phyloP scores from a whole-genome alignment of 2,797 vertebrate genomes.

The Lepilemur septentrionalis region DNA sequence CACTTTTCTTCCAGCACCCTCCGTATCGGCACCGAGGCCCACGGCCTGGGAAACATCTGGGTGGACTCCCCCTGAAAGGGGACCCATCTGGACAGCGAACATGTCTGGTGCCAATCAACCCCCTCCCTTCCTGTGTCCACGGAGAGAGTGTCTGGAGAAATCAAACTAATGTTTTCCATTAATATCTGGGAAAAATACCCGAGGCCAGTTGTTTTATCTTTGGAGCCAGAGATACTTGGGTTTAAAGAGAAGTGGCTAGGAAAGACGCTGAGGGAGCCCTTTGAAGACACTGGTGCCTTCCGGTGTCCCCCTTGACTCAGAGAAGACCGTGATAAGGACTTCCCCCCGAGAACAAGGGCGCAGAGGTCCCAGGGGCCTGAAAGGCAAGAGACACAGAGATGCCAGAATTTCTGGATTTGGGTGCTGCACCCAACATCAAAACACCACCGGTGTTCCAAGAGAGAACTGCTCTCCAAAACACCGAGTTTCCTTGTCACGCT shows the following conservation, averaged over 20 bases:
- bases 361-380: not conserved
- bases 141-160: constrained; percentile 9
- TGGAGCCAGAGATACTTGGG: not conserved
- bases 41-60: not conserved
- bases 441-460: not conserved
- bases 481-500: not conserved
- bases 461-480: not conserved
- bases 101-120: not conserved
- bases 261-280: not conserved
- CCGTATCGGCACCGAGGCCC: not conserved
- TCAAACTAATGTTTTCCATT: constrained; percentile 14
- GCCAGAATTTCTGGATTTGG: not conserved
- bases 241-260: not conserved
- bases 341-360: not conserved
- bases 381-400: not conserved
- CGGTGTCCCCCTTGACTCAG: not conserved
- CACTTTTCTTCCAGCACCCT: not conserved
- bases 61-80: not conserved
- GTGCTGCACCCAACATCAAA: not conserved
- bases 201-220: not conserved
- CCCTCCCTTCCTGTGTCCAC: not conserved
- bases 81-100: not conserved
- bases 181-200: not conserved
- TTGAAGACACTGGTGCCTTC: not conserved
- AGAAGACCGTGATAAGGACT: not conserved